phyloP scores from a whole-genome alignment of 2,113 vertebrate genomes.

The Barnardius zonarius region DNA sequence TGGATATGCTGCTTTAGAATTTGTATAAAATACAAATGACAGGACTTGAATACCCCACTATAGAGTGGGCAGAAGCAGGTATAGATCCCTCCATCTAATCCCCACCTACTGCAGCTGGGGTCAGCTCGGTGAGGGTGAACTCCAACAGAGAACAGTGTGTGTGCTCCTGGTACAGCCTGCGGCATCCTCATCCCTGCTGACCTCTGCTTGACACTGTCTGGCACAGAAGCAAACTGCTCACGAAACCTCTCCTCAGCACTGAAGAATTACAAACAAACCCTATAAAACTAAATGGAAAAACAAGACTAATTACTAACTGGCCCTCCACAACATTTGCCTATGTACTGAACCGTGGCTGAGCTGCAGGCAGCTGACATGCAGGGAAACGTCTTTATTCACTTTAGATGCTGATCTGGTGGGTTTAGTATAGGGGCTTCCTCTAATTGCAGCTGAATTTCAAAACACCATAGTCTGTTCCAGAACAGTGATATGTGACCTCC shows the following conservation, averaged over 20 bases:
- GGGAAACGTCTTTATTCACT: neutral
- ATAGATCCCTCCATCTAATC: neutral
- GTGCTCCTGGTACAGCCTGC: neutral
- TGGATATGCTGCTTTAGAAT: neutral
- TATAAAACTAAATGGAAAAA: neutral
- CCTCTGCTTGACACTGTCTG: neutral
- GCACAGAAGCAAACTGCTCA: neutral
- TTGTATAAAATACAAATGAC: neutral
- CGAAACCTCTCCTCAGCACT: neutral
- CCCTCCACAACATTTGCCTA: neutral
- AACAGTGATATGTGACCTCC: neutral
- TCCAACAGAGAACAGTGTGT: neutral
- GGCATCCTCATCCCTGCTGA: neutral
- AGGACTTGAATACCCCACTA: neutral
- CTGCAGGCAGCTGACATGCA: neutral
- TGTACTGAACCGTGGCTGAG: neutral
- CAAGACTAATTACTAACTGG: neutral
- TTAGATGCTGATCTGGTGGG: neutral
- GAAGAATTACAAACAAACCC: neutral
- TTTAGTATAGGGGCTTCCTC: neutral
- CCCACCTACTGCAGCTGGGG: neutral
- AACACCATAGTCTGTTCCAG: neutral
- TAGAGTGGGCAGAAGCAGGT: neutral
- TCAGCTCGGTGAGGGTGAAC: neutral
- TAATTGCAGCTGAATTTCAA: neutral